These are phyloP conservation scores for Folsomia manolachei DNA, from an alignment of 2,888 invertebrate species.

Conservation along the genomic window DNA sequence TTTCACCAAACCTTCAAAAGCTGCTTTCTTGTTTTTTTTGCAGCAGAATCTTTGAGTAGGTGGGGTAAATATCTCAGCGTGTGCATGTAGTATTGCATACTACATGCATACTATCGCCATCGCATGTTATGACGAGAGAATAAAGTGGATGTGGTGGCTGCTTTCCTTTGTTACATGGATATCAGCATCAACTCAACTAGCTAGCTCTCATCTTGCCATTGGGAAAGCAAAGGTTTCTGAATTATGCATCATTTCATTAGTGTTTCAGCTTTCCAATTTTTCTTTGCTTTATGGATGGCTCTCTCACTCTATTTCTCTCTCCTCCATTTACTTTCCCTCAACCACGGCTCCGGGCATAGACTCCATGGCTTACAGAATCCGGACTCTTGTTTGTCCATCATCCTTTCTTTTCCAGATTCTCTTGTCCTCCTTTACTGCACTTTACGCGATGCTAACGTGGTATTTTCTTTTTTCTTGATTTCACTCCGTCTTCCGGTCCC, in stretches of 20 bases:
- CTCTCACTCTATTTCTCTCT: constrained; percentile 20
- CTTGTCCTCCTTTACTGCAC: neutral
- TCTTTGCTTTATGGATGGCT: constrained; percentile 35
- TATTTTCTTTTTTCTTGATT: neutral
- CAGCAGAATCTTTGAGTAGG: neutral
- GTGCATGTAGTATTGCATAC: no score
- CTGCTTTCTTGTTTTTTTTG: neutral
- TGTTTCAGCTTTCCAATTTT: constrained; percentile 47
- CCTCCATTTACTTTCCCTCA: constrained; percentile 23
- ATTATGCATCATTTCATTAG: constrained; percentile 51
- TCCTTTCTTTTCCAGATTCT: neutral
- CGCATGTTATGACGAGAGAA: neutral
- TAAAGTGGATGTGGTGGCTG: neutral
- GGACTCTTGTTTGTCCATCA: neutral
- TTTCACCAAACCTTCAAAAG: neutral
- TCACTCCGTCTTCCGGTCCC: no score
- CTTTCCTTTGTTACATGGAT: neutral
- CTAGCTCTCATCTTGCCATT: neutral
- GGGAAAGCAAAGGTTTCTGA: constrained; percentile 39
- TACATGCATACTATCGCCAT: no score
- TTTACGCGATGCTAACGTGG: neutral
- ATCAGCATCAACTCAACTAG: no score
- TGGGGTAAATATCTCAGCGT: neutral
- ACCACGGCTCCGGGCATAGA: no score
- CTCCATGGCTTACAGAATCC: no score